These are phyloP conservation scores for Nerophis ophidion DNA, from an alignment of 2,113 vertebrate species.

Conservation along the genomic window DNA sequence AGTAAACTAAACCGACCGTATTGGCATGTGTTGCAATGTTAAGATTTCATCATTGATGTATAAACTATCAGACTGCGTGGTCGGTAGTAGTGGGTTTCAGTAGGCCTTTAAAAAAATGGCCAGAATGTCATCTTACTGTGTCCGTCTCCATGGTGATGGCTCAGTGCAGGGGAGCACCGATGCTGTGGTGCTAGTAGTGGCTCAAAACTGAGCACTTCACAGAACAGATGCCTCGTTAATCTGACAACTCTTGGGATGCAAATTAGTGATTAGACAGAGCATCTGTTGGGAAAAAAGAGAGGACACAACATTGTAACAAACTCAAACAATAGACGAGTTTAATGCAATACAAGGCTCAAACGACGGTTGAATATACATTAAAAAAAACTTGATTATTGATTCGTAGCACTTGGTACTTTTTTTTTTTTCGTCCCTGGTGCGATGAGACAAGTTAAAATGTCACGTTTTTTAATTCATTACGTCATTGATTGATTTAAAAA, in stretches of 20 bases:
- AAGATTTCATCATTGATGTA: too few relatives aligned
- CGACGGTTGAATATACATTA: neutral
- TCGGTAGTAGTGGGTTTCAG: too few relatives aligned
- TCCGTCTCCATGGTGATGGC: conserved; percentile 78
- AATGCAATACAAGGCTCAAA: neutral
- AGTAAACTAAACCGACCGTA: too few relatives aligned
- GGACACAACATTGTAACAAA: neutral
- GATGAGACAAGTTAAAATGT: neutral
- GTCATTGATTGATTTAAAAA: neutral
- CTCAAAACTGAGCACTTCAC: conserved; percentile 32
- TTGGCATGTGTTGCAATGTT: too few relatives aligned
- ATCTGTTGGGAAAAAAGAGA: conserved; percentile 20
- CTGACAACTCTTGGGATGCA: conserved; percentile 15
- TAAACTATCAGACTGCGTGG: too few relatives aligned
- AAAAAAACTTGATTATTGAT: neutral
- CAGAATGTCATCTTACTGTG: conserved; percentile 65
- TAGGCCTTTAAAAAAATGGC: neutral
- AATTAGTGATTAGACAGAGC: conserved; percentile 23
- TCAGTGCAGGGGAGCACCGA: conserved; percentile 33
- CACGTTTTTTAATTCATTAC: neutral
- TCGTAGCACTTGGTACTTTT: neutral
- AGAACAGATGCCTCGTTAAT: conserved; percentile 45
- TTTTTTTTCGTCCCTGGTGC: too few relatives aligned
- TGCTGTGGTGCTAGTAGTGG: conserved; percentile 16
- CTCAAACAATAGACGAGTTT: too few relatives aligned